These are phyloP conservation scores for Crotalus tigris DNA, from an alignment of 2,113 vertebrate species.

Conservation along the genomic window DNA sequence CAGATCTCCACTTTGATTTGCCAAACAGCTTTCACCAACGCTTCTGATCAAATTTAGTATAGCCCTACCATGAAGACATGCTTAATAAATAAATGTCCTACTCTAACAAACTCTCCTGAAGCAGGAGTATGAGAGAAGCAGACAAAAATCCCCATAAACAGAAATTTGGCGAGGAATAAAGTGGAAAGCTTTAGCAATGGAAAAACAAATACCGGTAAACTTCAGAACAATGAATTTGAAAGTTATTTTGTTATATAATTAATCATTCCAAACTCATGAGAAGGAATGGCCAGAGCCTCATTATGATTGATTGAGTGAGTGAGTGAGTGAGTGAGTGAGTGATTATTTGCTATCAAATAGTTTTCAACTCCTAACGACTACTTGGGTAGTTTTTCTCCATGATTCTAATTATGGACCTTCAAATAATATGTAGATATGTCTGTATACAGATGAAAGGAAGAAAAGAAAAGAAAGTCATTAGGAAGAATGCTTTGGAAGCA, in stretches of 20 bases:
- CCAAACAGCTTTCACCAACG: not conserved
- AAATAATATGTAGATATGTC: not conserved
- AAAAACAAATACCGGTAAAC: not conserved
- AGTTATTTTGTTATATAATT: slow-evolving; percentile 39
- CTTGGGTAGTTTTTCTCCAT: no score
- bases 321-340: not conserved
- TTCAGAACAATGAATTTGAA: slow-evolving; percentile 27
- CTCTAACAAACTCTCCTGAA: not conserved
- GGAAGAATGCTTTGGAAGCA: not conserved
- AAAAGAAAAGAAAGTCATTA: not conserved
- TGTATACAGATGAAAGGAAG: not conserved
- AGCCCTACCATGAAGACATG: not conserved
- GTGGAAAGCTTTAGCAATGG: slow-evolving; percentile 36
- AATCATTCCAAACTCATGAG: slow-evolving; percentile 23
- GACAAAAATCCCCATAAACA: slow-evolving; percentile 19
- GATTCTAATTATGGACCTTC: no score
- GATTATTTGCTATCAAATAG: not conserved
- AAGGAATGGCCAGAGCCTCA: not conserved
- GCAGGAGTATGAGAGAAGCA: slow-evolving; percentile 1
- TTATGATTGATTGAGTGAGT: not conserved
- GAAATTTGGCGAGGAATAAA: slow-evolving; percentile 17
- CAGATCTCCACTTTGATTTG: not conserved
- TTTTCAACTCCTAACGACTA: not conserved
- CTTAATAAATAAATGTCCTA: not conserved
- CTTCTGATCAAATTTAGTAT: not conserved